phyloP scores from a whole-genome alignment of 2,797 vertebrate genomes.

The Taeniopygia guttata region DNA sequence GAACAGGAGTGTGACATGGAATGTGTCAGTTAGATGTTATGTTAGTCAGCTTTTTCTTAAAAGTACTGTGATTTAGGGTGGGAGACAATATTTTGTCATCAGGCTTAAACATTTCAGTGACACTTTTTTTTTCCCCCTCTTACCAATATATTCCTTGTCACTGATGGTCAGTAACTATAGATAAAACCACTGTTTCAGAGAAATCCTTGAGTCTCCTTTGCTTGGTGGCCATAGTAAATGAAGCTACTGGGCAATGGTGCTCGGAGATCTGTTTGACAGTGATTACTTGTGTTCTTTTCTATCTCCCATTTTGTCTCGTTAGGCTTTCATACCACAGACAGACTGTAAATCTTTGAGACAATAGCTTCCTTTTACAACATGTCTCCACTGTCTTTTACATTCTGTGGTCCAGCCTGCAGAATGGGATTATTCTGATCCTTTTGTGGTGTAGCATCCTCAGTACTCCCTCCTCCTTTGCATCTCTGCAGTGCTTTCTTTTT shows the following conservation, averaged over 20 bases:
- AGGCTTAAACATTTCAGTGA: neutral
- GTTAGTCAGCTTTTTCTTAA: neutral
- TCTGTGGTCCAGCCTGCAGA: neutral
- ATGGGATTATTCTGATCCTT: neutral
- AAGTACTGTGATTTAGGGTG: neutral
- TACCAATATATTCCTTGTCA: neutral
- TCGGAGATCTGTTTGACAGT: neutral
- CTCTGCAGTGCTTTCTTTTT: neutral
- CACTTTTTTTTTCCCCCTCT: neutral
- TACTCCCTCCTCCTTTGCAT: neutral
- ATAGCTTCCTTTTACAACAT: neutral
- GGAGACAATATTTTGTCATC: neutral
- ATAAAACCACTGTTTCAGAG: neutral
- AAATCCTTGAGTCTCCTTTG: neutral
- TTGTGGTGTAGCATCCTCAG: neutral
- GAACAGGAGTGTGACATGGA: neutral
- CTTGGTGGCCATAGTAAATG: neutral
- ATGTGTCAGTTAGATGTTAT: neutral
- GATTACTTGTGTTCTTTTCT: neutral
- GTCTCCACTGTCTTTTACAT: neutral
- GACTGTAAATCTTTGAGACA: neutral
- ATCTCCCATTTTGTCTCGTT: neutral
- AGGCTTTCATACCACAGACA: neutral
- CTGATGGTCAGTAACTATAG: neutral
- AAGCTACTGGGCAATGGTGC: neutral